Percentiles rank a stretch among this genome's conserved stretches.
Evolutionary conservation across 2,888 invertebrate species (phyloP).

Genomic region (Spodoptera exigua): DNA sequence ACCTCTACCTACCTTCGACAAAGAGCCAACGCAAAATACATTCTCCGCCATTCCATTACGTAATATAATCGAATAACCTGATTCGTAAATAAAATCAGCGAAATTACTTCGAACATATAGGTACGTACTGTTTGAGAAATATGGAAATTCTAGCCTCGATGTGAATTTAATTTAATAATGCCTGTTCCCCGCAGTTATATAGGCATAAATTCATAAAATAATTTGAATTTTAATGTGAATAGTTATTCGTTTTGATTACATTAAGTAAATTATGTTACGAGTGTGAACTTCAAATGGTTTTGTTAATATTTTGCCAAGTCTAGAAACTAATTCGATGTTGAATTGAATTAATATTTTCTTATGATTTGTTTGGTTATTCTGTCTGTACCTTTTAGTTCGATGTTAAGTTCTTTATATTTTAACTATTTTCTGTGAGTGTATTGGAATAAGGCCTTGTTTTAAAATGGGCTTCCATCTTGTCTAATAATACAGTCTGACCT

Average conservation of each 20-base stretch:
- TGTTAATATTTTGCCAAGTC: conserved; percentile 37
- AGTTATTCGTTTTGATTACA: conserved; percentile 54
- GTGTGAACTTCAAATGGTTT: conserved; percentile 18
- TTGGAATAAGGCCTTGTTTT: no score
- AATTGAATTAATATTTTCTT: conserved; percentile 25
- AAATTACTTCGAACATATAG: conserved; percentile 48
- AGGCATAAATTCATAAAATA: conserved; percentile 61
- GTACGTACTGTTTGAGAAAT: conserved; percentile 53
- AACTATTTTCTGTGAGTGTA: no score
- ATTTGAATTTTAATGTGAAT: conserved; percentile 58
- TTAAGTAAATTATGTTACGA: conserved; percentile 12
- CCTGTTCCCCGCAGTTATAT: conserved; percentile 47
- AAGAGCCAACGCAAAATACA: no score
- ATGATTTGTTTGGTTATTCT: background rate
- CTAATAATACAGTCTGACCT: no score
- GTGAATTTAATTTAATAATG: conserved; percentile 66
- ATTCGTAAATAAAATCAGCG: conserved; percentile 52
- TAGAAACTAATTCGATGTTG: conserved; percentile 32
- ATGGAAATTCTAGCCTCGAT: conserved; percentile 57
- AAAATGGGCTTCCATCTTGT: no score
- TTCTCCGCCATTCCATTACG: background rate
- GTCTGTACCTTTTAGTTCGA: no score
- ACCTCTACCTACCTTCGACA: no score
- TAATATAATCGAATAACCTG: conserved; percentile 29
- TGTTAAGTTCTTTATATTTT: no score